Evolutionary conservation across 1,140 invertebrate species (phyloP).

Genomic region (Drosophila repleta): DNA sequence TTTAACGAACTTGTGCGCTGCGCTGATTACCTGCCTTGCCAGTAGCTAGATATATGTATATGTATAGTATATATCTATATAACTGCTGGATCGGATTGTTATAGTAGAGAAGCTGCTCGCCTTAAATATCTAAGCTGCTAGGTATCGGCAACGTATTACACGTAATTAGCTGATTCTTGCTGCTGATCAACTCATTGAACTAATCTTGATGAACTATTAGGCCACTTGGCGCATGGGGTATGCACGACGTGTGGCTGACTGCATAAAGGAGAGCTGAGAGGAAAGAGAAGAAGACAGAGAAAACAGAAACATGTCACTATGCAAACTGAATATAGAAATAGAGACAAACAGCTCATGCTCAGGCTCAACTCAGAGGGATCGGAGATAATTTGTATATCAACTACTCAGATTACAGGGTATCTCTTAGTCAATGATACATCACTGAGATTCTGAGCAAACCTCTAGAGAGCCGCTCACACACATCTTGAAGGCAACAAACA

Average conservation of each 20-base stretch:
- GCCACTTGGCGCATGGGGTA: background rate
- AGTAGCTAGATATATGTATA: background rate
- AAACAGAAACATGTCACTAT: too few relatives aligned
- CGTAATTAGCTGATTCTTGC: conserved; percentile 17
- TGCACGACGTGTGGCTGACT: background rate
- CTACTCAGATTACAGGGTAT: too few relatives aligned
- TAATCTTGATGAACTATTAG: background rate
- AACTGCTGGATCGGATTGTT: background rate
- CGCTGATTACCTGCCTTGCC: conserved; percentile 34
- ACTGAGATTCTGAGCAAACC: too few relatives aligned
- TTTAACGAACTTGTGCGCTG: conserved; percentile 52
- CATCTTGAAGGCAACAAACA: too few relatives aligned
- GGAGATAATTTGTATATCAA: too few relatives aligned
- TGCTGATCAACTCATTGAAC: background rate
- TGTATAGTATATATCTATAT: background rate
- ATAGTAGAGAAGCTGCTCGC: background rate
- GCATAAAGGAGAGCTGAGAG: too few relatives aligned
- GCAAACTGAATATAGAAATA: too few relatives aligned
- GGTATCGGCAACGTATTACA: background rate
- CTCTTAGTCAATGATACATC: too few relatives aligned
- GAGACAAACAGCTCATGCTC: too few relatives aligned
- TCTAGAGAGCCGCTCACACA: too few relatives aligned
- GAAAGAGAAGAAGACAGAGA: too few relatives aligned
- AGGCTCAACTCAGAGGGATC: too few relatives aligned
- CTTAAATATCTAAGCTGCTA: background rate